phyloP scores from a whole-genome alignment of 1,140 invertebrate genomes.

The Drosophila cardini region DNA sequence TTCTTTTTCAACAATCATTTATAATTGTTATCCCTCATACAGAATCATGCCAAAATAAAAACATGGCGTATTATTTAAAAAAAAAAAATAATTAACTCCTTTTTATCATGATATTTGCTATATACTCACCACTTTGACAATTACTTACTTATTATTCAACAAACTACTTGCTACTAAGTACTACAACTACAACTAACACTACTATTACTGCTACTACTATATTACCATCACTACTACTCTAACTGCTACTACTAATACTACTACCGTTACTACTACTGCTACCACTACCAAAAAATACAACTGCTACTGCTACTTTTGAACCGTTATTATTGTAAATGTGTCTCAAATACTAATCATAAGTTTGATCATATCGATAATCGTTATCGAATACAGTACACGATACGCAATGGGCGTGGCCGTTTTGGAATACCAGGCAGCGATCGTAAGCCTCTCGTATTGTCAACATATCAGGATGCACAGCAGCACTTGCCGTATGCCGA shows the following conservation, averaged over 20 bases:
- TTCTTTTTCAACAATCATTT: constrained; percentile 21
- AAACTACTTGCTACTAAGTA: constrained; percentile 24
- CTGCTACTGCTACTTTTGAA: constrained; percentile 34
- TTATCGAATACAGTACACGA: constrained; percentile 85
- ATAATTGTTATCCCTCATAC: constrained; percentile 36
- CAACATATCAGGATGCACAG: constrained; percentile 97
- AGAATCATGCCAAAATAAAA: constrained; percentile 35
- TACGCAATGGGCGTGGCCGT: constrained; percentile 91
- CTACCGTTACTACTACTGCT: constrained; percentile 25
- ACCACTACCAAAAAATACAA: constrained; percentile 8
- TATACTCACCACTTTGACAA: constrained; percentile 65
- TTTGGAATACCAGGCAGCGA: constrained; percentile 90
- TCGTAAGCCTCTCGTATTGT: constrained; percentile 96
- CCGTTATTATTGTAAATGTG: constrained; percentile 18
- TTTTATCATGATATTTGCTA: constrained; percentile 59
- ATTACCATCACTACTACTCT: constrained; percentile 16
- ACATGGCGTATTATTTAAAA: constrained; percentile 27
- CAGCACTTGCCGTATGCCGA: constrained; percentile 98
- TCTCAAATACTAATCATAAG: constrained; percentile 56
- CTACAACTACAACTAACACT: constrained; percentile 20
- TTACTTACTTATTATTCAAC: constrained; percentile 40
- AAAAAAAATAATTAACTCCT: constrained; percentile 16
- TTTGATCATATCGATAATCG: constrained; percentile 45
- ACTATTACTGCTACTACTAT: constrained; percentile 25
- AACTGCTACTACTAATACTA: constrained; percentile 22